Conservation (phyloP, 92 coral and sea anemone genomes). For the Palythoa grandis region DNA sequence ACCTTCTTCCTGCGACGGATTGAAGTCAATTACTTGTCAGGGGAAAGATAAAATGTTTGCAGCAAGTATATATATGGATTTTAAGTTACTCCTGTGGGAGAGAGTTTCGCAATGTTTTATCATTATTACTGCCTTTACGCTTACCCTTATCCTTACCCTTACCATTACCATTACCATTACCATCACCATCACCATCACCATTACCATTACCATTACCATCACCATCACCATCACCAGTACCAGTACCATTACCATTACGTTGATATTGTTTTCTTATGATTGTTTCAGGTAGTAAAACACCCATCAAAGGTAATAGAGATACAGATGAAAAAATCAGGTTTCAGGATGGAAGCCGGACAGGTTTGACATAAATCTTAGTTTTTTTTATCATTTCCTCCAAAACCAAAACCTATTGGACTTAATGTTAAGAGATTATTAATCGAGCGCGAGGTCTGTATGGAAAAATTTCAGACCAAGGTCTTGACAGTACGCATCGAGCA, state of each 20-base stretch:
- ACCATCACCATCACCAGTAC: background rate
- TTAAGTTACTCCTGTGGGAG: too few species aligned
- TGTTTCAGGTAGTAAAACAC: constrained; percentile 79
- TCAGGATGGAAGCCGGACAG: constrained; percentile 84
- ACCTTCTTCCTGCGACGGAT: too few species aligned
- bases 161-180: background rate
- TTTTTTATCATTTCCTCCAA: background rate
- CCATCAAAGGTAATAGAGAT: constrained; percentile 90
- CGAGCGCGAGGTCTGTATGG: too few species aligned
- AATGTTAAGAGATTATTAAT: background rate
- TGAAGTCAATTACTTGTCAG: too few species aligned
- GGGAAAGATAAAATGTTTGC: too few species aligned
- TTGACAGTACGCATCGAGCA: too few species aligned
- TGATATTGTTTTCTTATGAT: background rate
- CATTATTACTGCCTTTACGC: too few species aligned
- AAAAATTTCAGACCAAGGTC: too few species aligned
- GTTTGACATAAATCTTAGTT: constrained; percentile 44
- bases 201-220: background rate
- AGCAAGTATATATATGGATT: too few species aligned
- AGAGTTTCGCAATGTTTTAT: too few species aligned
- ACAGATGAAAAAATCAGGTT: constrained; percentile 86
- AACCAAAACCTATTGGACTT: background rate
- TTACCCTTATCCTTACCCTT: background rate
- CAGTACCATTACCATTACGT: background rate
- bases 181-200: background rate